Conservation (phyloP, 1,140 invertebrate genomes). For the Aphaenogaster rudis region DNA sequence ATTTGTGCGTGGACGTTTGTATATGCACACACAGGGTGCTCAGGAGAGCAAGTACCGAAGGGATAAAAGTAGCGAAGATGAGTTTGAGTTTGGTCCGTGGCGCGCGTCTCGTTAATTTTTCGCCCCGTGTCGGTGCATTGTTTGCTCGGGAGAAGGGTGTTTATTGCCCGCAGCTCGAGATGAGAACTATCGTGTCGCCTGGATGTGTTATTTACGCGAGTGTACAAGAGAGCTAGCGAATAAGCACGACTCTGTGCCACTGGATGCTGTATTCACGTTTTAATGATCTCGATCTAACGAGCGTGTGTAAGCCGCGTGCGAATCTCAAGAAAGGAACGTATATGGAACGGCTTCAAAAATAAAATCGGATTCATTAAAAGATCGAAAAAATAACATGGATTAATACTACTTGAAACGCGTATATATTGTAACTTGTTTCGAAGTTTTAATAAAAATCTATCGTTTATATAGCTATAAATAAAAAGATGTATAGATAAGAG, state of each 20-base stretch:
- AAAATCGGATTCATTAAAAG: constrained; percentile 5
- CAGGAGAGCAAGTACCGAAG: not conserved
- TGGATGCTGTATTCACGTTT: constrained; percentile 67
- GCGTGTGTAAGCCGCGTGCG: constrained; percentile 61
- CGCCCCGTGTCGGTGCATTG: constrained; percentile 75
- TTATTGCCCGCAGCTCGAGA: constrained; percentile 74
- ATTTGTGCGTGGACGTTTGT: too few relatives aligned
- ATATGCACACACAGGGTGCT: not conserved
- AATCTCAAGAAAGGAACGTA: not conserved
- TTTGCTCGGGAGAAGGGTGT: constrained; percentile 68
- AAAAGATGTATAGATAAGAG: not conserved
- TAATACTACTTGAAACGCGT: too few relatives aligned
- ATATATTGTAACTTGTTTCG: not conserved
- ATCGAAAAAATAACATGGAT: constrained; percentile 1
- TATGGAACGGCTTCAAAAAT: not conserved
- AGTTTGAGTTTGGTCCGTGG: constrained; percentile 67
- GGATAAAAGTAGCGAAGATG: constrained; percentile 50
- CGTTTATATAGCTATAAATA: not conserved
- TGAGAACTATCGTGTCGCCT: constrained; percentile 63
- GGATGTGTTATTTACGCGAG: constrained; percentile 35
- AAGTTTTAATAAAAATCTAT: not conserved
- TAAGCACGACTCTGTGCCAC: constrained; percentile 6
- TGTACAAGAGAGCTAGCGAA: constrained; percentile 11
- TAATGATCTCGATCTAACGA: constrained; percentile 77
- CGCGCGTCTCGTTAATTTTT: constrained; percentile 79